phyloP scores from a whole-genome alignment of 2,113 vertebrate genomes.

The Stigmatopora argus region DNA sequence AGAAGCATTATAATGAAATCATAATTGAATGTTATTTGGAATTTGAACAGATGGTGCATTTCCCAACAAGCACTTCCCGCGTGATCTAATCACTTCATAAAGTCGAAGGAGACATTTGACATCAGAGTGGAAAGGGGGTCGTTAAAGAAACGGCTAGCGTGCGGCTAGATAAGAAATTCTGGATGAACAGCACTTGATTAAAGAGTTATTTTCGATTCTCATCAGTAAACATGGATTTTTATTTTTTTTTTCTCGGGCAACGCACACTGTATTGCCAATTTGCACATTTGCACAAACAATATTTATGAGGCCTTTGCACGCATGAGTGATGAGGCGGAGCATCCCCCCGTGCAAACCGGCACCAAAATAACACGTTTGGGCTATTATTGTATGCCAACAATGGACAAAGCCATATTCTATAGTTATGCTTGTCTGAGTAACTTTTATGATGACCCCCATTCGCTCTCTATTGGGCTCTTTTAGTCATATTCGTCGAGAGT shows the following conservation, averaged over 20 bases:
- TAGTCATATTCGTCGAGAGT: not conserved
- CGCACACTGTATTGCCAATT: slow-evolving; percentile 4
- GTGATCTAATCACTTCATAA: not conserved
- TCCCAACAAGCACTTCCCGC: not conserved
- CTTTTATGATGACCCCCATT: not conserved
- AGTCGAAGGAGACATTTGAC: not conserved
- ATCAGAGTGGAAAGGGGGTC: not conserved
- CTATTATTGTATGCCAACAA: not conserved
- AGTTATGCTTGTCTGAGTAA: not conserved
- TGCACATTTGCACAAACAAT: slow-evolving; percentile 8
- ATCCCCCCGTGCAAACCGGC: not conserved
- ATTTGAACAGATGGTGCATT: no score
- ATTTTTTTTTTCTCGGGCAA: not conserved
- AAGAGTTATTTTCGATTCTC: not conserved
- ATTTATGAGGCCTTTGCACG: slow-evolving; percentile 4
- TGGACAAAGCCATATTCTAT: not conserved
- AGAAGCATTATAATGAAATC: not conserved
- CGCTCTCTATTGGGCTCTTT: not conserved
- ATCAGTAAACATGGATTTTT: slow-evolving; percentile 9
- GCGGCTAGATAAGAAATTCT: not conserved
- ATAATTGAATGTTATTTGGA: no score
- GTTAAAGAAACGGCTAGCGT: not conserved
- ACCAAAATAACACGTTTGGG: not conserved
- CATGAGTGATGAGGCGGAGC: slow-evolving; percentile 2
- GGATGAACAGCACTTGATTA: slow-evolving; percentile 4